Evolutionary conservation across 2,888 invertebrate species (phyloP).

Genomic region (Priocnemis perturbator): DNA sequence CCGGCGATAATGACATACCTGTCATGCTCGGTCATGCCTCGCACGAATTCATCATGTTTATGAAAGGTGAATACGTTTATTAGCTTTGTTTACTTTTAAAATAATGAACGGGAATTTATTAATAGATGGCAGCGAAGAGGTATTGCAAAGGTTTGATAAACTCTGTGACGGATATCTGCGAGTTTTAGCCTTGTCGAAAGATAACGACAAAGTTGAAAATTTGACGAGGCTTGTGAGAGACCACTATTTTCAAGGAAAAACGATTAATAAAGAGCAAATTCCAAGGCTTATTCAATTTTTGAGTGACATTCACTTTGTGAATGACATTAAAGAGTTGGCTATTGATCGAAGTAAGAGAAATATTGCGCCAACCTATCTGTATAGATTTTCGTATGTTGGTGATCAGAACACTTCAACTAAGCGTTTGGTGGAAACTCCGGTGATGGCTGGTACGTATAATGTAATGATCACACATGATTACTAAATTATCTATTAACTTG

Average conservation of each 20-base stretch:
- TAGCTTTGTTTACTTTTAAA: neutral
- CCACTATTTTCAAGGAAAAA: slow-evolving; percentile 76
- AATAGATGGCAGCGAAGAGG: slow-evolving; percentile 24
- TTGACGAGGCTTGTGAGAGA: slow-evolving; percentile 70
- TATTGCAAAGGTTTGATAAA: slow-evolving; percentile 53
- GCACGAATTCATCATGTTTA: slow-evolving; percentile 40
- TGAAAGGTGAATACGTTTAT: slow-evolving; percentile 29
- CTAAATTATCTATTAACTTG: no score
- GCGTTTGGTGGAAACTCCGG: neutral
- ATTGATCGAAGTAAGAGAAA: slow-evolving; percentile 71
- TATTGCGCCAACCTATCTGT: slow-evolving; percentile 77
- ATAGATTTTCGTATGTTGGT: slow-evolving; percentile 77
- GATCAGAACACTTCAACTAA: slow-evolving; percentile 27
- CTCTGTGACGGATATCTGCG: slow-evolving; percentile 71
- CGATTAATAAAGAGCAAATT: slow-evolving; percentile 71
- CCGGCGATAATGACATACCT: slow-evolving; percentile 73
- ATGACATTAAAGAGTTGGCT: slow-evolving; percentile 73
- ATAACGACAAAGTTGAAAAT: slow-evolving; percentile 55
- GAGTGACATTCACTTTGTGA: slow-evolving; percentile 76
- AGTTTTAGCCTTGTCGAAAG: slow-evolving; percentile 64
- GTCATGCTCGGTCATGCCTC: slow-evolving; percentile 76
- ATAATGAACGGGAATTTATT: neutral
- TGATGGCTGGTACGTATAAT: no score
- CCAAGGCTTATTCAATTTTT: slow-evolving; percentile 76
- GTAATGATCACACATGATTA: no score